phyloP scores from a whole-genome alignment of 2,888 invertebrate genomes.

The Carcina quercana region DNA sequence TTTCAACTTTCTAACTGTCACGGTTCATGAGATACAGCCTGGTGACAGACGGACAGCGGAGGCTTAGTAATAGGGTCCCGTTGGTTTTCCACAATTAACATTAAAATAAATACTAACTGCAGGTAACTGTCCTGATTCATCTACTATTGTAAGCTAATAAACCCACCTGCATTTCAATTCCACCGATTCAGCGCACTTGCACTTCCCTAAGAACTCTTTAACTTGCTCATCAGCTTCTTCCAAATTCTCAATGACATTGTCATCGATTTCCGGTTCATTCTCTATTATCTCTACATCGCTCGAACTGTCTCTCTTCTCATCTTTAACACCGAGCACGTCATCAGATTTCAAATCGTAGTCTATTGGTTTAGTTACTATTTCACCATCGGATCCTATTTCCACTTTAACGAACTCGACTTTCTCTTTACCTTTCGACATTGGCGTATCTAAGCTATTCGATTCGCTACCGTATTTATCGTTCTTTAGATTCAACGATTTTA shows the following conservation, averaged over 20 bases:
- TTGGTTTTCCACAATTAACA: no score
- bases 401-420: slow-evolving; percentile 52
- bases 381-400: slow-evolving; percentile 59
- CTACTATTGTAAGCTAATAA: background rate
- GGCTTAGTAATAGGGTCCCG: no score
- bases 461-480: background rate
- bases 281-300: slow-evolving; percentile 61
- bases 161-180: slow-evolving; percentile 58
- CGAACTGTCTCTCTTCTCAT: slow-evolving; percentile 36
- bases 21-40: no score
- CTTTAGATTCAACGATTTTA: slow-evolving; percentile 21
- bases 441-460: background rate
- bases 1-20: no score
- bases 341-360: slow-evolving; percentile 32
- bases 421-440: slow-evolving; percentile 20
- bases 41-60: no score
- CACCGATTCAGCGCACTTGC: slow-evolving; percentile 30
- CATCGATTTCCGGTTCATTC: slow-evolving; percentile 45
- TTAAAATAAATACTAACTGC: no score
- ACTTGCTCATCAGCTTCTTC: slow-evolving; percentile 63
- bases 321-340: slow-evolving; percentile 38
- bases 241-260: slow-evolving; percentile 49
- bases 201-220: slow-evolving; percentile 59
- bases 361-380: slow-evolving; percentile 47
- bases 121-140: no score